Conservation (phyloP, 2,888 invertebrate genomes). For the Noctua janthina region DNA sequence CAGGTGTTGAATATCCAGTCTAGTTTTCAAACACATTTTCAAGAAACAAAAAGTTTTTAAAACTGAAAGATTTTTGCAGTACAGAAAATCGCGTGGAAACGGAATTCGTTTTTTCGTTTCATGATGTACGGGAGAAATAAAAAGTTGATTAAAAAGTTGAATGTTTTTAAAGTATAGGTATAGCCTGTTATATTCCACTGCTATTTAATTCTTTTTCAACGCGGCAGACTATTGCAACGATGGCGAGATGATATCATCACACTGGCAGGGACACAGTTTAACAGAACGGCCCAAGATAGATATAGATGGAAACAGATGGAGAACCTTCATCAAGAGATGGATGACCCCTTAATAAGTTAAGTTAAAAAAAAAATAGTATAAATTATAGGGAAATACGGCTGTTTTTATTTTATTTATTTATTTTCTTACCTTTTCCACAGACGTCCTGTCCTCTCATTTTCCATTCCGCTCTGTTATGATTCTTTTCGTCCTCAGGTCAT, state of each 20-base stretch:
- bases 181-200: background rate
- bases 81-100: background rate
- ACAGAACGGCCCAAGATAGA: no score
- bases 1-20: constrained; percentile 19
- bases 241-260: no score
- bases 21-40: constrained; percentile 32
- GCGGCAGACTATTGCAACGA: no score
- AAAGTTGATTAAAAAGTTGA: no score
- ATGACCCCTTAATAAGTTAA: no score
- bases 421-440: background rate
- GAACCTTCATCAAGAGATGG: no score
- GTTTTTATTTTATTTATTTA: no score
- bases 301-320: no score
- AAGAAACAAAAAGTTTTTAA: background rate
- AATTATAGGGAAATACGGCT: no score
- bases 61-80: background rate
- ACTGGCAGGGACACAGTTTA: no score
- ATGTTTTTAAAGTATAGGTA: background rate
- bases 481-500: background rate
- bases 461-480: background rate
- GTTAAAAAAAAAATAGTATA: no score
- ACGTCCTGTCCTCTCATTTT: background rate
- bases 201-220: background rate
- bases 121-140: background rate
- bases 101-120: background rate